Evolutionary conservation across 1,140 invertebrate genomes (phyloP), one percentile per base, ranked within the genome.

Genomic region (Agrilus planipennis): DNA sequence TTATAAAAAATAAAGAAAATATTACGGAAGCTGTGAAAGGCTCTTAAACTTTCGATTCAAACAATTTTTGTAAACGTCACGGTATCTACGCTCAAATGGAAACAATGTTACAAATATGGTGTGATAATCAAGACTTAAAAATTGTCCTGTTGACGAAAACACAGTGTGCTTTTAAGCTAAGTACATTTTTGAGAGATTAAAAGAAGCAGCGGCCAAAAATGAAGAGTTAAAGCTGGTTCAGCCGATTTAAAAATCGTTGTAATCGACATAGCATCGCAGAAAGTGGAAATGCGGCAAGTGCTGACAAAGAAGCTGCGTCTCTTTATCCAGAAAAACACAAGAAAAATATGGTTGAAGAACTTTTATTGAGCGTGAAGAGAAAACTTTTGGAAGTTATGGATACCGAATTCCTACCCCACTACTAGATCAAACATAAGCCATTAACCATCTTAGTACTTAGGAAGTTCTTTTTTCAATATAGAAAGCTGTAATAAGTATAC

Each of bases 381-480:
- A 58, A 39, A 16, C 29, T n/a, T 44, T 49, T 19, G 49, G 51
- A 11, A 60, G 58, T 29, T 57, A 55, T 47, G 65, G 53, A 64
- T 52, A 54, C 42, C 15, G 58, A 60, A 23, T 39, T 66, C 15
- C 67, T 69, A 51, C 61, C 61, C 27, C 40, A 69, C 34, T 41
- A n/a, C n/a, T n/a, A n/a, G n/a, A n/a, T n/a, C n/a, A n/a, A n/a
- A n/a, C n/a, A n/a, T n/a, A n/a, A n/a, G n/a, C n/a, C n/a, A n/a
- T n/a, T n/a, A n/a, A n/a, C n/a, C n/a, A n/a, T n/a, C n/a, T n/a
- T n/a, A n/a, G n/a, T n/a, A n/a, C n/a, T n/a, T n/a, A n/a, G n/a
- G n/a, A n/a, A n/a, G n/a, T n/a, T n/a, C n/a, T n/a, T n/a, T n/a
- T n/a, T n/a, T n/a, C n/a, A n/a, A n/a, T n/a, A n/a, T n/a, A n/a